A percentile compares a stretch with the other conserved stretches of the same genome.
Evolutionary conservation across 2,888 invertebrate genomes (phyloP).

Genomic region (Macrophya alboannulata): DNA sequence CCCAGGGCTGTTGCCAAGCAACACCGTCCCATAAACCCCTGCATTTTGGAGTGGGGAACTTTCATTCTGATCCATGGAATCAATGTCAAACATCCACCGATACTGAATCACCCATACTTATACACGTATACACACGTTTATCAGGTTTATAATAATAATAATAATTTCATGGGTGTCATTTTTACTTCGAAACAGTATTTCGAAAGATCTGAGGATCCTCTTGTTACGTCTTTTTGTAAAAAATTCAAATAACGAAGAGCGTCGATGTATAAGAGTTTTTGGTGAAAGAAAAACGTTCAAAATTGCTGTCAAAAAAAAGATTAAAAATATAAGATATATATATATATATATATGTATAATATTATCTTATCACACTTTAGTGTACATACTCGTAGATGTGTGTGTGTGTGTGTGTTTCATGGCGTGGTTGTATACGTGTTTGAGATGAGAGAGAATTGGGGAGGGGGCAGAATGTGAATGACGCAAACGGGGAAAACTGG

Average conservation of each 20-base stretch:
- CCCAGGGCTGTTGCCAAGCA: slow-evolving; percentile 73
- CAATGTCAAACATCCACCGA: slow-evolving; percentile 36
- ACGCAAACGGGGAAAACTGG: slow-evolving; percentile 77
- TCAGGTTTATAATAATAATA: background rate
- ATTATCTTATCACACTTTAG: background rate
- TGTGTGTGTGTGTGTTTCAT: background rate
- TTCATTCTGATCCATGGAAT: slow-evolving; percentile 52
- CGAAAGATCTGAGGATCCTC: too few relatives aligned
- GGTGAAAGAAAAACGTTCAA: background rate
- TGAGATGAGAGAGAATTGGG: background rate
- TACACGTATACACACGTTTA: background rate
- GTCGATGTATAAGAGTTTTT: background rate
- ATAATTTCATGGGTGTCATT: too few relatives aligned
- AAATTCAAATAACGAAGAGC: background rate
- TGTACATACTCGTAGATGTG: background rate
- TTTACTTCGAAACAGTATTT: too few relatives aligned
- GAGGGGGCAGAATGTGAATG: slow-evolving; percentile 78
- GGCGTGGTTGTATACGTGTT: background rate
- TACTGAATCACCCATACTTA: background rate
- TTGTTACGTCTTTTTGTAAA: too few relatives aligned
- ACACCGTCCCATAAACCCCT: slow-evolving; percentile 68
- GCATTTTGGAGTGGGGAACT: slow-evolving; percentile 57
- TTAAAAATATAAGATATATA: background rate
- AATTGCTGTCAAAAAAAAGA: background rate
- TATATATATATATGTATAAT: background rate